phyloP scores from a whole-genome alignment of 1,140 invertebrate species.

The Dinothrombium tinctorium region DNA sequence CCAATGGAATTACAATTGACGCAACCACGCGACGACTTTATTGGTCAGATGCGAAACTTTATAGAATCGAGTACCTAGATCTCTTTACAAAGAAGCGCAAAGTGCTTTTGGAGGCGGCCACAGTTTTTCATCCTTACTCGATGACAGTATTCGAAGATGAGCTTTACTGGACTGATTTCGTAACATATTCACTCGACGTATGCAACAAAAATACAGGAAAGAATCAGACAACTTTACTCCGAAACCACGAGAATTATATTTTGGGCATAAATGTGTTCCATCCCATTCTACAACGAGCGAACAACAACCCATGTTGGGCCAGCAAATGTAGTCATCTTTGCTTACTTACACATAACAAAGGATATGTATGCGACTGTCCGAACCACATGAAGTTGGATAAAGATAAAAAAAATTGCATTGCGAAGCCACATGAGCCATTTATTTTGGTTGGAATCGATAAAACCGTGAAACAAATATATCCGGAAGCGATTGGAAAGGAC shows the following conservation, averaged over 20 bases:
- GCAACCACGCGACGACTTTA: slow-evolving; percentile 25
- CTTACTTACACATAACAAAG: slow-evolving; percentile 34
- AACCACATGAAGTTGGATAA: slow-evolving; percentile 31
- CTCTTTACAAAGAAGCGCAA: slow-evolving; percentile 25
- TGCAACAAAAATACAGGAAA: slow-evolving; percentile 27
- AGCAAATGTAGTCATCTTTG: slow-evolving; percentile 52
- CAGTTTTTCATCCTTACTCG: slow-evolving; percentile 27
- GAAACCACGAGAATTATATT: slow-evolving; percentile 19
- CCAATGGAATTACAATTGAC: slow-evolving; percentile 39
- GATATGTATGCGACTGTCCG: slow-evolving; percentile 49
- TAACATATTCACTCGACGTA: slow-evolving; percentile 18
- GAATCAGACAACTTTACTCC: slow-evolving; percentile 23
- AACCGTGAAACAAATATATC: slow-evolving; percentile 7
- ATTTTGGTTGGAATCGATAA: slow-evolving; percentile 9
- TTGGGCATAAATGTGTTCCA: slow-evolving; percentile 24
- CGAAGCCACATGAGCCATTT: slow-evolving; percentile 14
- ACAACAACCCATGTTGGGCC: slow-evolving; percentile 35
- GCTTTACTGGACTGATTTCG: slow-evolving; percentile 66
- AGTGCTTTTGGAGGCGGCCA: slow-evolving; percentile 11
- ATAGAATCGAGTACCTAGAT: slow-evolving; percentile 28
- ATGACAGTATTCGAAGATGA: slow-evolving; percentile 62
- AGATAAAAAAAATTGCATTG: slow-evolving; percentile 19
- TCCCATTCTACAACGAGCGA: slow-evolving; percentile 19
- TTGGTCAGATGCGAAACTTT: slow-evolving; percentile 27
- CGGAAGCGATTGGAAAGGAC: slow-evolving; percentile 6